Conservation (phyloP, 2,113 vertebrate species). For the Zootoca vivipara region DNA sequence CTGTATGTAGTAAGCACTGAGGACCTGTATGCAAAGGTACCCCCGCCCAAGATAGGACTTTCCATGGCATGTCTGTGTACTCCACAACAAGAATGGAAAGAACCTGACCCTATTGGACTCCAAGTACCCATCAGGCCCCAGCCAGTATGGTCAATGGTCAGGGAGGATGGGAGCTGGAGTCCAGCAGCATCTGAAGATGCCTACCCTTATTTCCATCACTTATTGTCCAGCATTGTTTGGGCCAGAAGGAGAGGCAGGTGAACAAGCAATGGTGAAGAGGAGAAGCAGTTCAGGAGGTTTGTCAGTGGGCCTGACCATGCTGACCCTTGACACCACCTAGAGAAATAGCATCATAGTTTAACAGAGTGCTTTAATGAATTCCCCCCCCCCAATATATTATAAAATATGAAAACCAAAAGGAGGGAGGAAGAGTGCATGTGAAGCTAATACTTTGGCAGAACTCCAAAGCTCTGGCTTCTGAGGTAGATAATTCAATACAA, state of each 20-base stretch:
- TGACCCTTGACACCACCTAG: neutral
- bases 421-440: neutral
- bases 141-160: neutral
- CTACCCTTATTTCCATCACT: neutral
- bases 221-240: neutral
- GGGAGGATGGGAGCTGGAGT: neutral
- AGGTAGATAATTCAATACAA: accelerated
- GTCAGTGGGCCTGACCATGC: neutral
- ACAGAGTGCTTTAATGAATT: neutral
- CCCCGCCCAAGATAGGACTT: neutral
- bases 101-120: neutral
- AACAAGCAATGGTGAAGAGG: neutral
- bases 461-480: neutral
- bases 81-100: no score
- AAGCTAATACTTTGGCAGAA: accelerated
- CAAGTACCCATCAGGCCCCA: neutral
- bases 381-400: neutral
- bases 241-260: neutral
- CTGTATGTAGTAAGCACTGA: neutral
- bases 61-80: neutral
- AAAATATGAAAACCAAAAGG: neutral
- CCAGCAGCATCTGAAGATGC: neutral
- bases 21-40: neutral
- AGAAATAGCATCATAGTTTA: neutral
- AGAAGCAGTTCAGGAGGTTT: neutral